Percentiles rank a stretch among this genome's conserved stretches.
phyloP scores from a whole-genome alignment of 2,797 vertebrate genomes.

The Rhyacichthys aspro region DNA sequence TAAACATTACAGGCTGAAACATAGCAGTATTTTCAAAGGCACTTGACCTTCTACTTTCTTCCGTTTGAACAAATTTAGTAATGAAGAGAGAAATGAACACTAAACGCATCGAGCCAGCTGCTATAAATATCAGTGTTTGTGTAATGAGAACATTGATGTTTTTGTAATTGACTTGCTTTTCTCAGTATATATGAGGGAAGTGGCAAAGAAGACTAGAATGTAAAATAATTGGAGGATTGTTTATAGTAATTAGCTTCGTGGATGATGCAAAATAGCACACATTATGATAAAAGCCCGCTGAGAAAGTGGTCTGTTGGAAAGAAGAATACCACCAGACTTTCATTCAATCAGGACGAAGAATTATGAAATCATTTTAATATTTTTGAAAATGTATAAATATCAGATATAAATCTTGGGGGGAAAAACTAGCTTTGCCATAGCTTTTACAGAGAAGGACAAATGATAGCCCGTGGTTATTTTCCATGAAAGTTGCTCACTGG shows the following conservation, averaged over 20 bases:
- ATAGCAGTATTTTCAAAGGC: slow-evolving; percentile 36
- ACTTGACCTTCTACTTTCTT: slow-evolving; percentile 53
- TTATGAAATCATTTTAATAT: too few relatives aligned
- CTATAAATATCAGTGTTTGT: slow-evolving; percentile 56
- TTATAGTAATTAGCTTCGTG: slow-evolving; percentile 37
- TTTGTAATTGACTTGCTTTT: slow-evolving; percentile 57
- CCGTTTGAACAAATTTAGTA: slow-evolving; percentile 48
- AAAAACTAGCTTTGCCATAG: too few relatives aligned
- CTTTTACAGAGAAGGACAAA: background rate
- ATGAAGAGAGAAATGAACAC: slow-evolving; percentile 29
- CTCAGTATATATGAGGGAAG: slow-evolving; percentile 30
- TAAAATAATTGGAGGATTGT: slow-evolving; percentile 42
- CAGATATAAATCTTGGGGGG: too few relatives aligned
- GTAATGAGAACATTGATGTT: slow-evolving; percentile 47
- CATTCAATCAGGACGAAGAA: too few relatives aligned
- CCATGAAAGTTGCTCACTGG: background rate
- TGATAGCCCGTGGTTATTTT: background rate
- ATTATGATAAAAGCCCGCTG: too few relatives aligned
- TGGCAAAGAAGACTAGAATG: slow-evolving; percentile 26
- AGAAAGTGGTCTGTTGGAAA: too few relatives aligned
- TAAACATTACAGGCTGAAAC: background rate
- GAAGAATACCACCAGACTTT: too few relatives aligned
- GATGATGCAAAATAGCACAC: background rate
- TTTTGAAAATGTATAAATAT: too few relatives aligned
- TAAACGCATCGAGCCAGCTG: slow-evolving; percentile 44